Percentiles rank a stretch among this genome's conserved stretches.
Evolutionary conservation across 1,140 invertebrate genomes (phyloP).

Genomic region (Scylla paramamosain): DNA sequence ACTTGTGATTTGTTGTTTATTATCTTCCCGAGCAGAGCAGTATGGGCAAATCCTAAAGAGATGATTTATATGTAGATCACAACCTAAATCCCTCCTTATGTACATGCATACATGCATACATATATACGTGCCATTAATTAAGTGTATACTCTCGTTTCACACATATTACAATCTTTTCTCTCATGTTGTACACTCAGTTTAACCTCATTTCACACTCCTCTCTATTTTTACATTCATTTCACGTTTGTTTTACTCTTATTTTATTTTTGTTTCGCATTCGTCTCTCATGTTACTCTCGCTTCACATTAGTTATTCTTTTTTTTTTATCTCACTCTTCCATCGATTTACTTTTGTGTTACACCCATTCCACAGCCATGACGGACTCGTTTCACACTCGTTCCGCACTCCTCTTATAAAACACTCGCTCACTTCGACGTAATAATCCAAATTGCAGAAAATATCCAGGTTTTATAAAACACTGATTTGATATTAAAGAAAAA

Average conservation of each 20-base stretch:
- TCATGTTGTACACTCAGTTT: background rate
- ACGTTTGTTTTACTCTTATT: background rate
- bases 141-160: background rate
- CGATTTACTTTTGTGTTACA: background rate
- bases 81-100: background rate
- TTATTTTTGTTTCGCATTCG: background rate
- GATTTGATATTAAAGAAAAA: background rate
- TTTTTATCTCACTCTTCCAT: background rate
- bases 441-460: background rate
- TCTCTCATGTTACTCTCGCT: background rate
- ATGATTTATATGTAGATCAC: background rate
- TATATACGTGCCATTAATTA: constrained; percentile 7
- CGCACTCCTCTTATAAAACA: background rate
- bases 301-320: background rate
- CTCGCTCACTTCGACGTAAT: background rate
- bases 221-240: background rate
- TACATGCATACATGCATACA: constrained; percentile 34
- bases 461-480: background rate
- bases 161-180: background rate
- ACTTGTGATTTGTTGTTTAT: background rate
- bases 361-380: background rate
- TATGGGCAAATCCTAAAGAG: too few relatives aligned
- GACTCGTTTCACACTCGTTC: background rate
- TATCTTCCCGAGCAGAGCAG: background rate
- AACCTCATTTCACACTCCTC: background rate